Conservation (phyloP, 2,113 vertebrate species). For the Halcyon malimbica region DNA sequence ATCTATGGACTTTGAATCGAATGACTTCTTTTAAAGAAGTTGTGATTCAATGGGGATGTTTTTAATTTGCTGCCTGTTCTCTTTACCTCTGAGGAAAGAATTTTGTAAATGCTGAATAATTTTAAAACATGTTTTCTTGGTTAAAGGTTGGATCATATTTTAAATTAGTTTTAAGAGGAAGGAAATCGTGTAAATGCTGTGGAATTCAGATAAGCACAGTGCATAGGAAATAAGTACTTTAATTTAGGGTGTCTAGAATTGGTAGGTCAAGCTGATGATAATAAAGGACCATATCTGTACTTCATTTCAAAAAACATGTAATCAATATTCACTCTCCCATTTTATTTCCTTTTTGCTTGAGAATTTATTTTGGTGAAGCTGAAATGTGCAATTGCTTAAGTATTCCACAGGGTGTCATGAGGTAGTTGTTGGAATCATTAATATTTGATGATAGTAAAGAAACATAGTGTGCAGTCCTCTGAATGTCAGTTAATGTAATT, state of each 20-base stretch:
- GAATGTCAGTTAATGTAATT: conserved; percentile 38
- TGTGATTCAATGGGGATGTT: conserved; percentile 65
- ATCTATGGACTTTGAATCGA: conserved; percentile 9
- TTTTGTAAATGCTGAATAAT: conserved; percentile 75
- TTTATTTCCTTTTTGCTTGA: conserved; percentile 14
- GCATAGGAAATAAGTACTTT: conserved; percentile 61
- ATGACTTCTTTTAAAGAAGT: conserved; percentile 43
- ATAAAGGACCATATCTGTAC: conserved; percentile 43
- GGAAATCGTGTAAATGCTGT: conserved; percentile 74
- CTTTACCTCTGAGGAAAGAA: conserved; percentile 73
- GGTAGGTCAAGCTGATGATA: conserved; percentile 54
- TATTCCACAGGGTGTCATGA: conserved; percentile 86
- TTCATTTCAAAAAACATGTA: conserved; percentile 38
- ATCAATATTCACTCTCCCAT: conserved; percentile 45
- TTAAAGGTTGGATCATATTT: conserved; percentile 76
- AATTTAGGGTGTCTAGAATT: conserved; percentile 54
- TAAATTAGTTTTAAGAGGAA: conserved; percentile 77
- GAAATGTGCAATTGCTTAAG: conserved; percentile 60
- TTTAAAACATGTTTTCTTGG: conserved; percentile 76
- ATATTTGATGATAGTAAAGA: conserved; percentile 18
- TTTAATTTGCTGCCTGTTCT: conserved; percentile 72
- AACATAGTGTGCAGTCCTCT: conserved; percentile 30
- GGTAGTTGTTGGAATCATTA: conserved; percentile 64
- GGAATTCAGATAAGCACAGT: conserved; percentile 71
- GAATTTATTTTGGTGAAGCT: not conserved